A percentile compares a stretch with the other conserved stretches of the same genome.
These are phyloP conservation scores for Junonia oenone DNA, from an alignment of 2,888 invertebrate genomes.

Conservation along the genomic window DNA sequence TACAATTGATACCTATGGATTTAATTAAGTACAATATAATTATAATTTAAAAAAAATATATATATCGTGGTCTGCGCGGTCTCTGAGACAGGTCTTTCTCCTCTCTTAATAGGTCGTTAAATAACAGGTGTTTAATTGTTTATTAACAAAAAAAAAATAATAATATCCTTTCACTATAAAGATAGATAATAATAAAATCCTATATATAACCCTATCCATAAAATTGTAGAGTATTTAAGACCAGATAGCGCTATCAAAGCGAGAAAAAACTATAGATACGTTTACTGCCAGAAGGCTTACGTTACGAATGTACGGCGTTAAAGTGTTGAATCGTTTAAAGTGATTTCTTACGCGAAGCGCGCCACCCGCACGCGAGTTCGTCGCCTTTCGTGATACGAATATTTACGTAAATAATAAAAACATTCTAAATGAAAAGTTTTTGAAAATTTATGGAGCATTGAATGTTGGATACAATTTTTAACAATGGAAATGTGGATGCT, in stretches of 20 bases:
- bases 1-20: too few relatives aligned
- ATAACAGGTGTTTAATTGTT: too few relatives aligned
- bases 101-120: too few relatives aligned
- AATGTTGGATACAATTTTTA: slow-evolving; percentile 24
- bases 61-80: too few relatives aligned
- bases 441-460: slow-evolving; percentile 17
- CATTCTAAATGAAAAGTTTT: slow-evolving; percentile 21
- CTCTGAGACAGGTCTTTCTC: too few relatives aligned
- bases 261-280: slow-evolving; percentile 12
- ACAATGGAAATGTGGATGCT: slow-evolving; percentile 55
- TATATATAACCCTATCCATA: too few relatives aligned
- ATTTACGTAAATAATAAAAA: slow-evolving; percentile 40
- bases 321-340: slow-evolving; percentile 30
- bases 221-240: not conserved
- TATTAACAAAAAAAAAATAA: too few relatives aligned
- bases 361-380: slow-evolving; percentile 57
- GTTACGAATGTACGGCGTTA: slow-evolving; percentile 23
- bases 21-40: too few relatives aligned
- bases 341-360: slow-evolving; percentile 63
- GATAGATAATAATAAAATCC: too few relatives aligned
- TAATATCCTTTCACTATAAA: too few relatives aligned
- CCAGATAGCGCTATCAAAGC: not conserved
- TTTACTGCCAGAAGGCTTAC: slow-evolving; percentile 17
- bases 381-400: slow-evolving; percentile 36
- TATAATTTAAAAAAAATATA: too few relatives aligned